Base-by-base conservation (phyloP, 2,888 invertebrate genomes). In the Limnephilus auricula region DNA sequence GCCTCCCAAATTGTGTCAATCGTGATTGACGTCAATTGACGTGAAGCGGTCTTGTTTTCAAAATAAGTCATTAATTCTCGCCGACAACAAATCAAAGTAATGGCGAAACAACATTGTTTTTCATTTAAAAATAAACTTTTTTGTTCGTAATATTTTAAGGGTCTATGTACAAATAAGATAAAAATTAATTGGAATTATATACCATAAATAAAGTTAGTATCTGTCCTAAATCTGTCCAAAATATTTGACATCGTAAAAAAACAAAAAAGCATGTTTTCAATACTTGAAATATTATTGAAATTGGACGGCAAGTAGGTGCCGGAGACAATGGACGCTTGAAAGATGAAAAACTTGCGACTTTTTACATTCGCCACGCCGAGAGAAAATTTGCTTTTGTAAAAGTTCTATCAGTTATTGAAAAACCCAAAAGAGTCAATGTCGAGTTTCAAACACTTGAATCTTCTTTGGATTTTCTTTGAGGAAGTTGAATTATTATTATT, bases 401-500 rank as follows among this genome's bases (percentile, higher is more conserved):
- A 87, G 87, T 87, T 87, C 10, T n/a, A 65, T 87, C 87, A 87
- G 87, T 87, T 87, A 87, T 87, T 87, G 87, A 87, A 87, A 86
- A 87, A 78, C 87, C 87, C 87, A 31, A 87, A 87, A 87, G 65
- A 50, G 87, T 87, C 87, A 65, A 87, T 78, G 87, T 87, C 65
- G 87, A 31, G 18, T 87, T 65, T 45, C 31, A 31, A 31, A 30
- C 78, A 50, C 32, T 87, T 34, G 32, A 87, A 37, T 85, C 30
- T 37, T 37, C 40, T 85, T 40, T 34, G 32, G 32, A 50, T 5
- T 87, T 65, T 65, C 34, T 31, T 50, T n/a, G 45, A 9, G 50
- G 65, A 87, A 32, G 50, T 65, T 87, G 30, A 65, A 50, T 87
- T 50, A 50, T 50, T 30, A 34, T 65, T n/a, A 87, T 13, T 30